Percentiles rank a stretch among this genome's conserved stretches.
Evolutionary conservation across 35 echinoderm and acorn worm species (phyloP).

Genomic region (Eucidaris tribuloides): DNA sequence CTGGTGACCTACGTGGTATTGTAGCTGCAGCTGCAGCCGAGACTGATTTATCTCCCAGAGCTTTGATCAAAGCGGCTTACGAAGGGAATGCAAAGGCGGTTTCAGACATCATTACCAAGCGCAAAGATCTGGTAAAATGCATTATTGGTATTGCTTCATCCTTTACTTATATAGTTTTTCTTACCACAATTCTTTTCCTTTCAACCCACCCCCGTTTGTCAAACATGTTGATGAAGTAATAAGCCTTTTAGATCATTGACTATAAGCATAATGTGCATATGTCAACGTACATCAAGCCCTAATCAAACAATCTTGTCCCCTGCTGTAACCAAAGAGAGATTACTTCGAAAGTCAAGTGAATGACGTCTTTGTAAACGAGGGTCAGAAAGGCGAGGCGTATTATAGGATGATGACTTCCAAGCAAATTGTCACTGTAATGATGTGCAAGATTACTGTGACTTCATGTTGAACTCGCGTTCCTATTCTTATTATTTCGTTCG

Average conservation of each 20-base stretch:
- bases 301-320: no score
- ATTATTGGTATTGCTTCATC: no score
- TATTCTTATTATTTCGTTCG: background rate
- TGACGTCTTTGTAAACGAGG: no score
- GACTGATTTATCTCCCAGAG: background rate
- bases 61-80: background rate
- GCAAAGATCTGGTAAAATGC: constrained; percentile 3
- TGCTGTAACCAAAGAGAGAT: no score
- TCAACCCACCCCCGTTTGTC: no score
- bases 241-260: no score
- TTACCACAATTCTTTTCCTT: background rate
- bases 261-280: no score
- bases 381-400: no score
- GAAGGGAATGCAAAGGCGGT: background rate
- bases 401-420: no score
- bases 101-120: background rate
- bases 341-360: no score
- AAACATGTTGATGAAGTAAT: no score
- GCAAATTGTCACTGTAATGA: background rate
- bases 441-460: background rate
- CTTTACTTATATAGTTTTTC: background rate
- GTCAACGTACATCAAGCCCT: no score
- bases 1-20: background rate
- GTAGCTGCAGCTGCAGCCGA: background rate
- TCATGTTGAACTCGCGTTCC: background rate